Percentiles rank a stretch among this genome's conserved stretches.
Evolutionary conservation across 2,797 vertebrate genomes (phyloP).

Genomic region (Vespertilio murinus): DNA sequence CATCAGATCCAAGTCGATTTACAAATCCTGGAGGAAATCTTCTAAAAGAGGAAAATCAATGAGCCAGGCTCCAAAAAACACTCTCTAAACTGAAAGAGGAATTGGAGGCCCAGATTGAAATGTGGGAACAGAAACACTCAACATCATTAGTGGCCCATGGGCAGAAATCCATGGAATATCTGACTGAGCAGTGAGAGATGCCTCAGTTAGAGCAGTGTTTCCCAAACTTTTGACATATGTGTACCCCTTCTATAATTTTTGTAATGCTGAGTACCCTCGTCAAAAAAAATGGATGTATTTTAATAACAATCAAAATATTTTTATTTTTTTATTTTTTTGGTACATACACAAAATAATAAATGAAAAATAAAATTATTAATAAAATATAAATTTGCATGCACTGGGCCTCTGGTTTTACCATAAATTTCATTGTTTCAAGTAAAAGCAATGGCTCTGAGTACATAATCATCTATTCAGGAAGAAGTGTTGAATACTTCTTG

Average conservation of each 20-base stretch:
- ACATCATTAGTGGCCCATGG: constrained; percentile 90
- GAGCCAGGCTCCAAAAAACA: constrained; percentile 92
- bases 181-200: constrained; percentile 91
- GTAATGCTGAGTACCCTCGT: too few relatives aligned
- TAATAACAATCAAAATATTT: too few relatives aligned
- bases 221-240: too few relatives aligned
- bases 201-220: constrained; percentile 86
- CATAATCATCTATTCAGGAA: neutral
- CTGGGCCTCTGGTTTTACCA: neutral
- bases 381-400: too few relatives aligned
- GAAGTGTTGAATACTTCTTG: neutral
- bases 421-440: neutral
- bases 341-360: too few relatives aligned
- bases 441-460: neutral
- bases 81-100: constrained; percentile 94
- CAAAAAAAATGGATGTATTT: too few relatives aligned
- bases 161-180: constrained; percentile 91
- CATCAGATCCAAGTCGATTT: constrained; percentile 92
- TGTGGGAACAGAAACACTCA: constrained; percentile 89
- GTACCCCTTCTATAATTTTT: too few relatives aligned
- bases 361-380: too few relatives aligned
- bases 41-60: constrained; percentile 96
- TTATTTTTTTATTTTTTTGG: too few relatives aligned
- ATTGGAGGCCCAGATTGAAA: constrained; percentile 87
- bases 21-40: constrained; percentile 96